Base-by-base conservation (phyloP, 2,797 vertebrate species). In the Phoebastria nigripes region DNA sequence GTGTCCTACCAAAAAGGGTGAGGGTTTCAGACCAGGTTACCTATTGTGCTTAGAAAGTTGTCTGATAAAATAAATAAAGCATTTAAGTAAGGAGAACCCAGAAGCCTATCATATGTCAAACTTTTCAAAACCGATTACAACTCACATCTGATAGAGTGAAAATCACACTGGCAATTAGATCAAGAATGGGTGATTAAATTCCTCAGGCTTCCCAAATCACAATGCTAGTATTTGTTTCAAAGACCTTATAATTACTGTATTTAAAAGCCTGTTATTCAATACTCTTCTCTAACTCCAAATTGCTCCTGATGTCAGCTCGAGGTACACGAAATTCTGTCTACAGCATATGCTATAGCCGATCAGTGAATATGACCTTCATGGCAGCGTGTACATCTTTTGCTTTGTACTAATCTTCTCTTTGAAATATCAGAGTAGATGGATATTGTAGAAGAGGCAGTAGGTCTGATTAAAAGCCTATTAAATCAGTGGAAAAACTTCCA, bases 121-220 rank as follows among this genome's bases (percentile, higher is more conserved):
- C 87, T 87, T 94, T 89, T 96, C 87, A 91, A 95, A 93, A 87
- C 47, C 8, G 5, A 93, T 94, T 94, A 92, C 67, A 71, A 37
- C 58, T 93, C 81, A 47, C 67, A 93, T 96, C 82, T 96, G 91
- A 96, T 89, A 94, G 80, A 92, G 88, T 94, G 82, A 94, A 95
- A 94, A 94, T 94, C 95, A 93, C 86, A 89, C 91, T 94, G 80
- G 86, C 91, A 96, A 95, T 95, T 94, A 96, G 92, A 96, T 97
- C 73, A 91, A 87, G 87, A 95, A 94, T 56, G 74, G 41, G 52
- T 96, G 93, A 97, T 95, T 96, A 95, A 96, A 97, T 97, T 97
- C 87, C 87, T 96, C 66, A 87, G 88, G 67, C 86, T 96, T 90
- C 86, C 85, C 90, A 93, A 97, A 93, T 94, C 94, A 93, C 77